These are phyloP conservation scores for Drosophila neoperkinsi DNA, from an alignment of 2,888 invertebrate species.

Conservation along the genomic window DNA sequence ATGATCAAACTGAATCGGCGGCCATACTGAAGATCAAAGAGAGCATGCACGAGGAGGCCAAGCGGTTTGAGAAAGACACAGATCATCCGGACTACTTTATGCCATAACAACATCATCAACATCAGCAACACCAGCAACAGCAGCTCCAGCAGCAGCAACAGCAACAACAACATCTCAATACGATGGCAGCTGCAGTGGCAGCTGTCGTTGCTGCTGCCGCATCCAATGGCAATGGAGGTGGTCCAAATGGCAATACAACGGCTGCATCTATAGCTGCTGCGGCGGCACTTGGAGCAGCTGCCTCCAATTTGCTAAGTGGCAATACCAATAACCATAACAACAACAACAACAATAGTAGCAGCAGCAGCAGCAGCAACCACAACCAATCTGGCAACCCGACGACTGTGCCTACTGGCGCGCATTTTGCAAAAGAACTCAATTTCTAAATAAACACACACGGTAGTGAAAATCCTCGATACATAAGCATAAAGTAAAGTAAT, in stretches of 20 bases:
- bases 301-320: slow-evolving; percentile 67
- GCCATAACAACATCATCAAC: slow-evolving; percentile 89
- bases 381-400: slow-evolving; percentile 60
- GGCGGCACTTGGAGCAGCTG: slow-evolving; percentile 67
- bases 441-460: slow-evolving; percentile 69
- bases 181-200: slow-evolving; percentile 71
- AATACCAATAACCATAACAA: slow-evolving; percentile 39
- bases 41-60: slow-evolving; percentile 99
- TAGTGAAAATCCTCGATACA: slow-evolving; percentile 78
- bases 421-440: slow-evolving; percentile 83
- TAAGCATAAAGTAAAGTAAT: slow-evolving; percentile 71
- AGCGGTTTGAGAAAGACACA: slow-evolving; percentile 98
- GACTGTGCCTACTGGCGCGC: slow-evolving; percentile 65
- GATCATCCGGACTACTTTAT: slow-evolving; percentile 99
- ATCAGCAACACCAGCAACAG: slow-evolving; percentile 66
- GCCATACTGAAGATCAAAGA: slow-evolving; percentile 99
- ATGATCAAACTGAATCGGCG: slow-evolving; percentile 98
- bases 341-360: slow-evolving; percentile 8
- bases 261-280: slow-evolving; percentile 65
- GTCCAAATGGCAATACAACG: slow-evolving; percentile 45
- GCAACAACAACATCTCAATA: slow-evolving; percentile 73
- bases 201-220: slow-evolving; percentile 75
- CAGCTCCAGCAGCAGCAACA: slow-evolving; percentile 69
- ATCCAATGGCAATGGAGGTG: slow-evolving; percentile 52
- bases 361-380: slow-evolving; percentile 18